Percentiles rank a stretch among this genome's conserved stretches.
These are phyloP conservation scores for Potamarius usumacintae DNA, from an alignment of 2,113 vertebrate genomes.

Conservation along the genomic window DNA sequence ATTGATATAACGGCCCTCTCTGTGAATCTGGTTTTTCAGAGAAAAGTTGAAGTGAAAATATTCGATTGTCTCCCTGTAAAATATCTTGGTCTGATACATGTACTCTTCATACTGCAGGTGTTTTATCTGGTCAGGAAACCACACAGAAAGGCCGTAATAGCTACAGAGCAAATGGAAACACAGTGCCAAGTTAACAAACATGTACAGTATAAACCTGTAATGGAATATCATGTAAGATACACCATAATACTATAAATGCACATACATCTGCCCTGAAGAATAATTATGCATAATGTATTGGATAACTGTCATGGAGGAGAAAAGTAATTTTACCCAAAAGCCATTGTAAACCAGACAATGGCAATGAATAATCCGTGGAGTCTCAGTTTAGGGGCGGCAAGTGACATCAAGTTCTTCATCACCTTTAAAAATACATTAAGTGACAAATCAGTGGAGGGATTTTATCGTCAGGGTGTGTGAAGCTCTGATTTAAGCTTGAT, in stretches of 20 bases:
- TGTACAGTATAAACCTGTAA: neutral
- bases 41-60: constrained; percentile 95
- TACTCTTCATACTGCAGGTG: constrained; percentile 91
- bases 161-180: constrained; percentile 63
- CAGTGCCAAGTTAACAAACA: neutral
- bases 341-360: constrained; percentile 95
- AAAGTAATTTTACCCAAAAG: constrained; percentile 81
- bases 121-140: constrained; percentile 98
- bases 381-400: constrained; percentile 84
- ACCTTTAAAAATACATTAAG: constrained; percentile 71
- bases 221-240: neutral
- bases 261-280: neutral
- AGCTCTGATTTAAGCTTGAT: neutral
- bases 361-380: constrained; percentile 89
- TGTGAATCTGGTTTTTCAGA: constrained; percentile 92
- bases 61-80: constrained; percentile 82
- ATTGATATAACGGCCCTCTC: constrained; percentile 84
- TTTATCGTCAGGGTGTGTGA: neutral
- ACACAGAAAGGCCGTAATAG: constrained; percentile 93
- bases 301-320: neutral
- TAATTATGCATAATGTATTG: neutral
- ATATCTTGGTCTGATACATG: constrained; percentile 81
- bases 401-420: constrained; percentile 87
- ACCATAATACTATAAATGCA: neutral
- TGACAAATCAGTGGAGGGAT: neutral